phyloP scores from a whole-genome alignment of 2,797 vertebrate species.

The Sitta carolinensis region DNA sequence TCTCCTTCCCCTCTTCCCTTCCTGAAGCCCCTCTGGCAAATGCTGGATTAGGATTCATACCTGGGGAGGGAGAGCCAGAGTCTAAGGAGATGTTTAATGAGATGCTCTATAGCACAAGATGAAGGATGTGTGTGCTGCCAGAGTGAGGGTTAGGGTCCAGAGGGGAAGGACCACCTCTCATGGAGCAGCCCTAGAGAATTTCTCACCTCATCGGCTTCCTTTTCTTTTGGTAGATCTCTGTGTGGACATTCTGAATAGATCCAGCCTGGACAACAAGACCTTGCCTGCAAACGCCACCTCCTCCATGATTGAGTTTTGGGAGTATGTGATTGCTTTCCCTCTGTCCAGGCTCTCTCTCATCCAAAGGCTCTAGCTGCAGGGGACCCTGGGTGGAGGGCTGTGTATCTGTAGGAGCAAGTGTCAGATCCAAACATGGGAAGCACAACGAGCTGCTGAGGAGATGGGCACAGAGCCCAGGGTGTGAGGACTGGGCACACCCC shows the following conservation, averaged over 20 bases:
- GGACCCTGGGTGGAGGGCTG: rapidly evolving
- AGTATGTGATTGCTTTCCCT: slow-evolving; percentile 73
- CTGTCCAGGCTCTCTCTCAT: background rate
- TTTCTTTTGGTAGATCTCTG: slow-evolving; percentile 71
- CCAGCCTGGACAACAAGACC: slow-evolving; percentile 50
- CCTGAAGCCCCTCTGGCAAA: background rate
- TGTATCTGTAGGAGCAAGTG: background rate
- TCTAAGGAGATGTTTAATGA: background rate
- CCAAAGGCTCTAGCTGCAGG: background rate
- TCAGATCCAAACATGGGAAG: rapidly evolving
- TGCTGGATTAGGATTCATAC: background rate
- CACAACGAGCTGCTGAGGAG: background rate
- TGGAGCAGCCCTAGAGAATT: background rate
- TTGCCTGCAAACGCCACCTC: slow-evolving; percentile 76
- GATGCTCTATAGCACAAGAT: background rate
- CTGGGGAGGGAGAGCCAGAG: background rate
- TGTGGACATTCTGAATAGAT: slow-evolving; percentile 72
- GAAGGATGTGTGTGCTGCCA: background rate
- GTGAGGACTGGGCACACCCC: background rate
- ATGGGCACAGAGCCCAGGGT: background rate
- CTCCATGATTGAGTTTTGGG: slow-evolving; percentile 87
- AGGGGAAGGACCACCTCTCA: background rate
- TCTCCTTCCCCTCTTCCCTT: background rate
- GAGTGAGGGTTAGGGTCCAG: background rate
- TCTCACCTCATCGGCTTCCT: slow-evolving; percentile 10